phyloP scores from a whole-genome alignment of 2,113 vertebrate species.

The Microcebus jonahi region DNA sequence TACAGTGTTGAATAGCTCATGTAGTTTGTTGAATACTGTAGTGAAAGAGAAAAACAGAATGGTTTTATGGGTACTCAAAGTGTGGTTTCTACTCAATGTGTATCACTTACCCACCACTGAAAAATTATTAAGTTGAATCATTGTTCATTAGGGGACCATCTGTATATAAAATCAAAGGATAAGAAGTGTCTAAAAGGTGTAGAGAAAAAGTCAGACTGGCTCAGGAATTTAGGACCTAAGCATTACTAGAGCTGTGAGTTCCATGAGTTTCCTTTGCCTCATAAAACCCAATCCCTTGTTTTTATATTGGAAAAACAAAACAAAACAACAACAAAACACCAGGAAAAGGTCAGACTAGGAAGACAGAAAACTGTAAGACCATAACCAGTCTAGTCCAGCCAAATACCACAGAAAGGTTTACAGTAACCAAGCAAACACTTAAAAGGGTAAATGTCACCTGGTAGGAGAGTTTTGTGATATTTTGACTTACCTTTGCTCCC shows the following conservation, averaged over 20 bases:
- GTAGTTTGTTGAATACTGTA: no score
- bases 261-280: not conserved
- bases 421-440: not conserved
- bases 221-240: not conserved
- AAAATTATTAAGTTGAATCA: no score
- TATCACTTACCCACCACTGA: no score
- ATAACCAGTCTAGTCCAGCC: not conserved
- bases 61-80: no score
- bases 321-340: no score
- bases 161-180: not conserved
- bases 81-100: no score
- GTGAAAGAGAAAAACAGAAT: no score
- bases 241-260: not conserved
- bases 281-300: not conserved
- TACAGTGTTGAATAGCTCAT: no score
- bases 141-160: no score
- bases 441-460: not conserved
- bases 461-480: not conserved
- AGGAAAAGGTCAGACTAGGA: not conserved
- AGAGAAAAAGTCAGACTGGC: not conserved
- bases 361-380: not conserved
- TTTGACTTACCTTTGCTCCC: not conserved
- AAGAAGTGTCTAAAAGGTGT: not conserved
- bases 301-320: no score
- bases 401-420: not conserved